Percentiles rank a stretch among this genome's conserved stretches.
These are phyloP conservation scores for Euspilapteryx auroguttella DNA, from an alignment of 2,888 invertebrate species.

Conservation along the genomic window DNA sequence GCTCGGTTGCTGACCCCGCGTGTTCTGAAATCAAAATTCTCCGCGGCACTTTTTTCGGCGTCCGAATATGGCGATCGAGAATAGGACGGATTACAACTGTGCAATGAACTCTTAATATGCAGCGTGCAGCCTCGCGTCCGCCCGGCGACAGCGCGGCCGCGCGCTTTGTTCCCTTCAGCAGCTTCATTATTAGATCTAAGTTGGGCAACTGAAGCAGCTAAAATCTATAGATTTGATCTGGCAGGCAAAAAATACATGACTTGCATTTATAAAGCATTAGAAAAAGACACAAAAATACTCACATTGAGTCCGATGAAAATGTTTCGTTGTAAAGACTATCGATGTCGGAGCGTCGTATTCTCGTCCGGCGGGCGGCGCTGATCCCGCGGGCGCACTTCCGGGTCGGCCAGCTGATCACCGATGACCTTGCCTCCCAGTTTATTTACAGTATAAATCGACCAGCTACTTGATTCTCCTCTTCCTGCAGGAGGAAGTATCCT, in stretches of 20 bases:
- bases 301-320: slow-evolving; percentile 14
- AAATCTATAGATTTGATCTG: too few relatives aligned
- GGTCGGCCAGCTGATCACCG: slow-evolving; percentile 48
- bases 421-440: slow-evolving; percentile 41
- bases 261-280: slow-evolving; percentile 5
- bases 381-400: slow-evolving; percentile 10
- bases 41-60: slow-evolving; percentile 7
- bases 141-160: neutral
- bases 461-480: slow-evolving; percentile 30
- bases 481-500: slow-evolving; percentile 50
- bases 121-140: slow-evolving; percentile 15
- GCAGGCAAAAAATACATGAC: too few relatives aligned
- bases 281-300: slow-evolving; percentile 17
- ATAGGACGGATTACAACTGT: slow-evolving; percentile 26
- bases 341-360: slow-evolving; percentile 9
- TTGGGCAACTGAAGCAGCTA: too few relatives aligned
- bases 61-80: slow-evolving; percentile 11
- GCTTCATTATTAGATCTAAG: too few relatives aligned
- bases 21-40: slow-evolving; percentile 6
- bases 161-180: too few relatives aligned
- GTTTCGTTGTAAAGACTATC: slow-evolving; percentile 10
- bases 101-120: slow-evolving; percentile 33
- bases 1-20: slow-evolving; percentile 4
- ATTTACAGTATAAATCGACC: slow-evolving; percentile 14
- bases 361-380: slow-evolving; percentile 3